Conservation (phyloP, 2,113 vertebrate genomes). For the Ceuthmochares aereus region DNA sequence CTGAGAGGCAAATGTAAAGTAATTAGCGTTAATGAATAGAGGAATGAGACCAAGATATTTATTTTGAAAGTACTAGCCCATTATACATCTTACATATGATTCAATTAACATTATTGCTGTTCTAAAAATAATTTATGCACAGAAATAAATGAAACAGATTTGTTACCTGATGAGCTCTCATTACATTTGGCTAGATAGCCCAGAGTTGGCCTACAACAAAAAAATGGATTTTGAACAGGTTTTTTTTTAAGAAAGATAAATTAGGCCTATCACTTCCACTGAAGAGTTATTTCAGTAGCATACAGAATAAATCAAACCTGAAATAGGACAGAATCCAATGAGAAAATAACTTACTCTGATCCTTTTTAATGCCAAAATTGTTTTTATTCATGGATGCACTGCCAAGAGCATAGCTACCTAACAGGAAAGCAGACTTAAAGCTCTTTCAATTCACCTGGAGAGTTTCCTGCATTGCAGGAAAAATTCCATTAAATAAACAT, state of each 20-base stretch:
- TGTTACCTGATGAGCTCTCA: background rate
- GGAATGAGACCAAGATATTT: background rate
- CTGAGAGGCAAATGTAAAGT: background rate
- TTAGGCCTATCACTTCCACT: background rate
- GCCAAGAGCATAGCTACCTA: background rate
- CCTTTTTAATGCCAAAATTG: background rate
- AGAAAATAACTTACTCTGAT: background rate
- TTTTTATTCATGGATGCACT: background rate
- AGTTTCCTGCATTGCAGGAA: background rate
- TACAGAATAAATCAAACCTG: background rate
- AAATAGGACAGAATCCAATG: background rate
- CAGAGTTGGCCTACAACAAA: background rate
- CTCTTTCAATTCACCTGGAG: background rate
- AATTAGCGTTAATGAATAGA: background rate
- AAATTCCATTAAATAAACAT: background rate
- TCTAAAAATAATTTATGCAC: constrained; percentile 10
- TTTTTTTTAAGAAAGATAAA: background rate
- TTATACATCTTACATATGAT: background rate
- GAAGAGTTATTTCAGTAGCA: background rate
- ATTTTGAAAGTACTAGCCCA: background rate
- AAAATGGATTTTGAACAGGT: background rate
- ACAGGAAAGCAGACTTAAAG: background rate
- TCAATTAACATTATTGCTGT: background rate
- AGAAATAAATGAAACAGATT: background rate
- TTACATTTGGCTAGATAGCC: background rate